Evolutionary conservation across 2,797 vertebrate genomes (phyloP), one percentile per base, ranked within the genome.

Genomic region (Delichon dasypus): DNA sequence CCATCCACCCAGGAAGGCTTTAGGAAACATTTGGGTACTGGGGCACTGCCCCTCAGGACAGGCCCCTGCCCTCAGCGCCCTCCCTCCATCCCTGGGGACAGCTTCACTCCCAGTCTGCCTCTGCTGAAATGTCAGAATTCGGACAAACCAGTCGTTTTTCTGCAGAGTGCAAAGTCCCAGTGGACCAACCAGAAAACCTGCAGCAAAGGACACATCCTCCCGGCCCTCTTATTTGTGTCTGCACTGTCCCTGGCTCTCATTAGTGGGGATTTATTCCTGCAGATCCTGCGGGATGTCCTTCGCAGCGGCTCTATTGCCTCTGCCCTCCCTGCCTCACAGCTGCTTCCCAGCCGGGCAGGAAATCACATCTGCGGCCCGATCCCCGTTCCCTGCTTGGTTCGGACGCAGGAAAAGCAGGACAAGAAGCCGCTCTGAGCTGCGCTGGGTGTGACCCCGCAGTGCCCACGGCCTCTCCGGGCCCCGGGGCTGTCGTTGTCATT

Each of bases 401-500:
- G 66, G 36, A 32, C 11, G 45, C 38, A 42, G 80, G 32, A 57
- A 26, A 89, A 71, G 48, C 57, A 16, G 60, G 55, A 25, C 15
- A 21, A 34, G 1, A 2, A 76, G 42, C 22, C 16, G 2, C 4
- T 0, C 29, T 17, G 2, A 3, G 30, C 68, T 3, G 16, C 0
- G 0, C 44, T 8, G 4, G 32, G 15, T 36, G 67, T 2, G 21
- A 36, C 29, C 29, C 29, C 2, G 1, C 0, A 3, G 19, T 7
- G 61, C 61, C 68, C 67, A 4, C 10, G 1, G 10, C 53, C 32
- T 58, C 57, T 61, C 32, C 45, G 6, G 14, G 0, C 0, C 19
- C 36, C 6, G 29, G 29, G 10, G 36, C 22, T 8, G 1, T 3
- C 20, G 1, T 8, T 8, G 1, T 3, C 20, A 2, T 7, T 54